Conservation (phyloP, 2,888 invertebrate species). For the Merodon equestris region DNA sequence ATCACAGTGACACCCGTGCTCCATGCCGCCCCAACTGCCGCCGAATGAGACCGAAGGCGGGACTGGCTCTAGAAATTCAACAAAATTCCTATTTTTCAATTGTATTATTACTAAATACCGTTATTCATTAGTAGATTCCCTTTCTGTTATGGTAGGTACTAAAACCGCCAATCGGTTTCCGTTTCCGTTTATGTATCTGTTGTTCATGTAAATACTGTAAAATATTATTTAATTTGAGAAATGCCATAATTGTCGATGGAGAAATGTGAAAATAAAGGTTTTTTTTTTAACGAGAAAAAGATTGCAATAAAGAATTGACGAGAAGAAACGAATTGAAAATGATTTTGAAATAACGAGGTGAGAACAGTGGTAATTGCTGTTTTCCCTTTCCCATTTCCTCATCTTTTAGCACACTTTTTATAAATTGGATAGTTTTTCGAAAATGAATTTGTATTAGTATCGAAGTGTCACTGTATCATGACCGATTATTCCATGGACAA, state of each 20-base stretch:
- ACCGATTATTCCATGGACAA: conserved; percentile 32
- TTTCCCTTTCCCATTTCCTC: conserved; percentile 23
- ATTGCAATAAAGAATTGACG: no score
- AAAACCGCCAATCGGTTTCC: conserved; percentile 1
- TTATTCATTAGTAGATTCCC: conserved; percentile 25
- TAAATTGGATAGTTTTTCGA: neutral
- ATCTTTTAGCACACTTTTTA: conserved; percentile 9
- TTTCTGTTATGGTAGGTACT: conserved; percentile 44
- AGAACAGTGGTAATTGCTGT: conserved; percentile 26
- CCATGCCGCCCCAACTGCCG: conserved; percentile 66
- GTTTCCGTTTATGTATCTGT: conserved; percentile 17
- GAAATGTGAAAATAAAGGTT: conserved; percentile 27
- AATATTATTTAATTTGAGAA: conserved; percentile 44
- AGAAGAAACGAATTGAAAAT: no score
- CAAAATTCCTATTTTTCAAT: conserved; percentile 49
- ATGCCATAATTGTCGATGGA: conserved; percentile 40
- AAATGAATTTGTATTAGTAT: neutral
- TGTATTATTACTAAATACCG: conserved; percentile 13
- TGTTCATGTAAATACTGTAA: conserved; percentile 51
- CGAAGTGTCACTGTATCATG: conserved; percentile 22
- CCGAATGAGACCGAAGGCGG: conserved; percentile 28
- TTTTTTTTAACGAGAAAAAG: no score
- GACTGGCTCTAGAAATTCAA: neutral
- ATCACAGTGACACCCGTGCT: conserved; percentile 75
- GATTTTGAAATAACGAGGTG: no score